Evolutionary conservation across 2,797 vertebrate genomes (phyloP), one percentile per base, ranked within the genome.

Genomic region (Danio jaintianensis): DNA sequence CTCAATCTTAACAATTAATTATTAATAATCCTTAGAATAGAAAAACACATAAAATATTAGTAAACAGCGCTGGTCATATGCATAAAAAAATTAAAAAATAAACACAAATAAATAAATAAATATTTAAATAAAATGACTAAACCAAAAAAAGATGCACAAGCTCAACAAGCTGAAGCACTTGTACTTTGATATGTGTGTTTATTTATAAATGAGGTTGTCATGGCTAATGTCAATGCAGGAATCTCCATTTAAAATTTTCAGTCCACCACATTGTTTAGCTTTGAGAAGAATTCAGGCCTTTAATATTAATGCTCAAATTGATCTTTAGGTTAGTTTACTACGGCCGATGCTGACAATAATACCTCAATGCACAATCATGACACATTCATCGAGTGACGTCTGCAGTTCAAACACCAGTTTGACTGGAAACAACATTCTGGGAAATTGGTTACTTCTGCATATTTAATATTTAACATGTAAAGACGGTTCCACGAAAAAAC

Each of bases 171-270:
- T 62, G 7, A 63, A 62, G 71, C 67, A 69, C 18, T 78, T 3
- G 4, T 20, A 45, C 12, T 70, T 84, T 63, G 43, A 82, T 73
- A 83, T 75, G 59, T 78, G 38, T 70, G 48, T 86, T 86, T 86
- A 86, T 86, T 85, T 81, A 83, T 73, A 83, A 85, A 86, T 79
- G 71, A 79, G 75, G 43, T 75, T 81, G 50, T 79, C 67, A 58
- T 83, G 79, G 82, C 67, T 59, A 83, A 85, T 83, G 81, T 82
- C 83, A 86, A 78, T 79, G 78, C 62, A 85, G 72, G 78, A 79
- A 67, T 79, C 43, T 58, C 67, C 62, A 73, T 66, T 55, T 81
- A 20, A 73, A 84, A 58, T 73, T 62, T 56, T 66, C 62, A 67
- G 6, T 45, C 22, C 29, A 69, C 53, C 72, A 77, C 67, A 12